Evolutionary conservation across 1,140 invertebrate species (phyloP), one percentile per base, ranked within the genome.

Genomic region (Drosophila serrata): DNA sequence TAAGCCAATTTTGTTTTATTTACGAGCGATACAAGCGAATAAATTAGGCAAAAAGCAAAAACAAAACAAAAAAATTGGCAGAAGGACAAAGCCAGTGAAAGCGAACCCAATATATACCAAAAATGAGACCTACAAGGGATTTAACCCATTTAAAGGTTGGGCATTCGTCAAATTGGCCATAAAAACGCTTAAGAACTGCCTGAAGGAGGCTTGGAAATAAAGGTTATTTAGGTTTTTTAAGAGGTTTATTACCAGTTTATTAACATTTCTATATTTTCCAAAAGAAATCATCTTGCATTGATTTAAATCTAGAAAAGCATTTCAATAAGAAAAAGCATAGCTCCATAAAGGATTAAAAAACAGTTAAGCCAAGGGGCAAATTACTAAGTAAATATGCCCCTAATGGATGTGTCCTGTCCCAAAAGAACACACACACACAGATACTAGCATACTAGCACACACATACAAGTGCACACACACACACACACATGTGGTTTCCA

Each of bases 121-220:
- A 33, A 45, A 13, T 31, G 46, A 5, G 31, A 37, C 2, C 51
- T 73, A 61, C 69, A 74, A 59, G 63, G 43, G 13, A 70, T 65
- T 85, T 85, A 85, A 85, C 82, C 82, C 82, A 86, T 86, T 86
- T 81, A 81, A 63, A 22, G n/a, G 55, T 29, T 60, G 74, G 78
- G 81, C 82, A 86, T 86, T 86, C 82, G 75, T 86, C 82, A 86
- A 86, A 86, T 86, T 86, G 82, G 65, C 75, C 82, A 86, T 86
- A 86, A 86, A 86, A 86, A 79, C 82, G 79, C 75, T 86, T 86
- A 79, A 68, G 61, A 53, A 62, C 48, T 49, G 75, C 33, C 48
- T 24, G 43, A 72, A 56, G 59, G 48, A 45, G 46, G 48, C 19
- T 40, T 4, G 45, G 42, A n/a, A 53, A 48, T 37, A 77, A 58